Percentiles rank a stretch among this genome's conserved stretches.
Evolutionary conservation across 2,888 invertebrate genomes (phyloP).

Genomic region (Branchellion lobata): DNA sequence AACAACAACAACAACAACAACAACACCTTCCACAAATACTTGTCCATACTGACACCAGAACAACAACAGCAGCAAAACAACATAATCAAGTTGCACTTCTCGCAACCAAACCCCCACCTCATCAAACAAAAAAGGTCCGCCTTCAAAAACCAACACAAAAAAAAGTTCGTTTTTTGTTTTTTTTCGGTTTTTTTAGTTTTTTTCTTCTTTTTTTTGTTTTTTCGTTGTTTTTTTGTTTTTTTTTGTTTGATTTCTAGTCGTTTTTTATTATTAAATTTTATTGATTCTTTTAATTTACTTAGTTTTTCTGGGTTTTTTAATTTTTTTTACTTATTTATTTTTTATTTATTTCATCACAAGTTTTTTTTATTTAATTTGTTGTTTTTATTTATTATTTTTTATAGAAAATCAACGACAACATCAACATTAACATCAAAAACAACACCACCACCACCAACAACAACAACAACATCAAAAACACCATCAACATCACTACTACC

Average conservation of each 20-base stretch:
- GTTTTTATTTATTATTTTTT: no score
- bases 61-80: not conserved
- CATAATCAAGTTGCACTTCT: not conserved
- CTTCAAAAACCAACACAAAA: not conserved
- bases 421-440: not conserved
- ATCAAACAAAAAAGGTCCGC: not conserved
- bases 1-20: no score
- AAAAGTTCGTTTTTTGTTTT: not conserved
- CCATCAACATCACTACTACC: not conserved
- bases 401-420: not conserved
- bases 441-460: not conserved
- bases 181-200: not conserved
- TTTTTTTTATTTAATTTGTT: not conserved
- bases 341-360: not conserved
- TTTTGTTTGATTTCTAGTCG: not conserved
- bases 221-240: not conserved
- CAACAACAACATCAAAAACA: not conserved
- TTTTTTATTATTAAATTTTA: not conserved
- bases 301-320: not conserved
- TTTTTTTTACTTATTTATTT: not conserved
- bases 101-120: not conserved
- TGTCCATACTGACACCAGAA: not conserved
- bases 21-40: not conserved
- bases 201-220: not conserved
- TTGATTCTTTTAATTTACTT: not conserved